Conservation (phyloP, 1,140 invertebrate genomes). For the Saccostrea echinata region DNA sequence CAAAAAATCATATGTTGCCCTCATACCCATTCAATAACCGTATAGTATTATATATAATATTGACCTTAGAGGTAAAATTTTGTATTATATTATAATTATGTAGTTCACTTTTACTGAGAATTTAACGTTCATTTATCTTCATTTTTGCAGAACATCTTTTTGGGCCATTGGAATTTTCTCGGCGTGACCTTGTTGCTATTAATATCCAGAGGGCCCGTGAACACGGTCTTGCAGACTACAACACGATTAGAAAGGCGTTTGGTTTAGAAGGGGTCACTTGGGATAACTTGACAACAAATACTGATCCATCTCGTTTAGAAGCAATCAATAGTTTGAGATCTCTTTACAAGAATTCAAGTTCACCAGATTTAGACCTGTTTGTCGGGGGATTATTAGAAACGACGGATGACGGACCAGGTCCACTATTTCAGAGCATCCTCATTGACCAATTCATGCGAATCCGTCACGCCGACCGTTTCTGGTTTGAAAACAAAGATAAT, state of each 20-base stretch:
- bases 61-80: conserved; percentile 88
- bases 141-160: conserved; percentile 90
- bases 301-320: background rate
- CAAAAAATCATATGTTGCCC: no score
- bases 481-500: conserved; percentile 94
- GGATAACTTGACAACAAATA: background rate
- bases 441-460: conserved; percentile 95
- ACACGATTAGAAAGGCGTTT: conserved; percentile 88
- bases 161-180: conserved; percentile 97
- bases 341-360: conserved; percentile 83
- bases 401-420: conserved; percentile 86
- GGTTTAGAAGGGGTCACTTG: conserved; percentile 68
- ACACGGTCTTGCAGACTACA: conserved; percentile 97
- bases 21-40: no score
- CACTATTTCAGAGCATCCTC: conserved; percentile 93
- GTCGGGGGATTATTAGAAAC: conserved; percentile 96
- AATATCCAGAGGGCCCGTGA: conserved; percentile 99
- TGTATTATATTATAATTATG: background rate
- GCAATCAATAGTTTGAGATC: conserved; percentile 71
- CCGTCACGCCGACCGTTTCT: conserved; percentile 96
- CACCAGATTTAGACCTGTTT: conserved; percentile 89
- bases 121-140: background rate
- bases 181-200: conserved; percentile 94
- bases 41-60: no score
- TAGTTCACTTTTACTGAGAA: background rate